phyloP scores from a whole-genome alignment of 2,797 vertebrate genomes.

The Clarias fuscus region DNA sequence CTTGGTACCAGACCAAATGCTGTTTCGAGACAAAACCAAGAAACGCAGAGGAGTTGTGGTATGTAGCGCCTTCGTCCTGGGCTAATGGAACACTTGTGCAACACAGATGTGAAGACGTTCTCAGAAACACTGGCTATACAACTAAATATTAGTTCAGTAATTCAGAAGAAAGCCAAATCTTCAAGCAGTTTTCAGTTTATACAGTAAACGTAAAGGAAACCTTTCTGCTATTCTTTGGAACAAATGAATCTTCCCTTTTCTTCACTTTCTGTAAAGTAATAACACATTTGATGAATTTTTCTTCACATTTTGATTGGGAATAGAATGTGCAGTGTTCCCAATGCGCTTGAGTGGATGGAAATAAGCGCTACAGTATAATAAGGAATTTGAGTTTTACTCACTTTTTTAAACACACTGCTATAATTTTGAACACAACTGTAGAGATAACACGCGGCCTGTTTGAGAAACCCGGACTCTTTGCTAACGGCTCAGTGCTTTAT shows the following conservation, averaged over 20 bases:
- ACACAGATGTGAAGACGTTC: neutral
- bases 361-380: too few species aligned
- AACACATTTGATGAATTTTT: neutral
- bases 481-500: neutral
- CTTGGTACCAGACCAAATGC: neutral
- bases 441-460: neutral
- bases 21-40: neutral
- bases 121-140: neutral
- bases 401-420: too few species aligned
- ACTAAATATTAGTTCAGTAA: neutral
- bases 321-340: too few species aligned
- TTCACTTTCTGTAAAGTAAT: neutral
- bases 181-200: neutral
- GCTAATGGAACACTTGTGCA: neutral
- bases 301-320: too few species aligned
- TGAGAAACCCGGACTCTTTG: neutral
- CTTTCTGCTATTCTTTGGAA: neutral
- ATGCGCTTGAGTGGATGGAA: too few species aligned
- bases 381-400: too few species aligned
- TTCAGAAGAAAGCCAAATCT: neutral
- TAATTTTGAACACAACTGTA: neutral
- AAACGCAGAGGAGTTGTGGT: neutral
- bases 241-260: neutral
- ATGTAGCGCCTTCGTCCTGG: neutral
- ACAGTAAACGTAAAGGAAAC: neutral